Evolutionary conservation across 2,113 vertebrate species (phyloP).

Genomic region (Perccottus glenii): DNA sequence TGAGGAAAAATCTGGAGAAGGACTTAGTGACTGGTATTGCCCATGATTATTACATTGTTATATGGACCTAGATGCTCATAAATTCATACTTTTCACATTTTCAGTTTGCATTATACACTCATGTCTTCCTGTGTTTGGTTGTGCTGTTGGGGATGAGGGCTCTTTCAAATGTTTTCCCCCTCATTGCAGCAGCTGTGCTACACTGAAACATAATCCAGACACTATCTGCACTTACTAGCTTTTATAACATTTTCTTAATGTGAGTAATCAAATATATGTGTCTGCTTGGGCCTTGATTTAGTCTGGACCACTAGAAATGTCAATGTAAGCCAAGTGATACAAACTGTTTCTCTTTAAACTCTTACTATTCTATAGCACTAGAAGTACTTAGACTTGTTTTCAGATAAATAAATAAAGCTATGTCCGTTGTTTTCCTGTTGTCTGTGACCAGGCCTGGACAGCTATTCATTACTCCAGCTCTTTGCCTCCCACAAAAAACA

Average conservation of each 20-base stretch:
- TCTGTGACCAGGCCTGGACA: constrained; percentile 28
- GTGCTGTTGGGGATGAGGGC: constrained; percentile 26
- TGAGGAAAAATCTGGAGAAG: background rate
- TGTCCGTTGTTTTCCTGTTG: constrained; percentile 4
- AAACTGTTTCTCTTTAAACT: too few species aligned
- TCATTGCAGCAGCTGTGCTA: constrained; percentile 62
- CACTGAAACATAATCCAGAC: constrained; percentile 59
- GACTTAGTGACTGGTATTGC: too few species aligned
- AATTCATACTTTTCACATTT: too few species aligned
- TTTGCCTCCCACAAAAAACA: constrained; percentile 1
- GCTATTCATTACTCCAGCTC: constrained; percentile 20
- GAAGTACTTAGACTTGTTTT: too few species aligned
- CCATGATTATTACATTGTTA: too few species aligned
- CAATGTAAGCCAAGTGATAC: too few species aligned
- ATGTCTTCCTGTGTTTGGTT: background rate
- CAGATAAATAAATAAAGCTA: too few species aligned
- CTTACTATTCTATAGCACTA: too few species aligned
- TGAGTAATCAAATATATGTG: constrained; percentile 44
- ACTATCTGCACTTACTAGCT: constrained; percentile 11
- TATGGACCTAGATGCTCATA: too few species aligned
- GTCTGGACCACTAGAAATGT: background rate
- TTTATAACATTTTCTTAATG: constrained; percentile 38
- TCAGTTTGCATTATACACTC: too few species aligned
- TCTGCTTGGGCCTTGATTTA: constrained; percentile 34
- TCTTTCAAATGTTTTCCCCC: constrained; percentile 40